A percentile compares a stretch with the other conserved stretches of the same genome.
phyloP scores from a whole-genome alignment of 2,113 vertebrate genomes.

The Romanogobio albipinnatus region DNA sequence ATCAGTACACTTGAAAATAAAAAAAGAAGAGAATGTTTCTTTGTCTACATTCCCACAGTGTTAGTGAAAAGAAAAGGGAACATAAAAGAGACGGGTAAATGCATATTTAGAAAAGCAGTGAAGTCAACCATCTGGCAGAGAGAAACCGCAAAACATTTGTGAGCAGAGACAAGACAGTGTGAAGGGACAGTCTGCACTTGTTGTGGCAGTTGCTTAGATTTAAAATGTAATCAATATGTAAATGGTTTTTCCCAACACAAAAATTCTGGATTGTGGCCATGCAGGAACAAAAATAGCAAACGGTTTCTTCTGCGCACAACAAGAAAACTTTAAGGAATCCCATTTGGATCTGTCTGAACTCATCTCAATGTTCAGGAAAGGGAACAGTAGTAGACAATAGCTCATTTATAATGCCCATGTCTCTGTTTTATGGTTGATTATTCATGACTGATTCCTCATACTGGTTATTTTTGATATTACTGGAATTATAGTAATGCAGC shows the following conservation, averaged over 20 bases:
- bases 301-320: neutral
- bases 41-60: neutral
- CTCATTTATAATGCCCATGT: slow-evolving; percentile 6
- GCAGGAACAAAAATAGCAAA: slow-evolving; percentile 18
- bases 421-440: neutral
- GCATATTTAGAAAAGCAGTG: slow-evolving; percentile 34
- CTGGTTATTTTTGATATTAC: neutral
- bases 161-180: neutral
- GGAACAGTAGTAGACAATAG: neutral
- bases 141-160: slow-evolving; percentile 8
- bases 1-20: neutral
- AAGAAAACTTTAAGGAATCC: neutral
- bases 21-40: neutral
- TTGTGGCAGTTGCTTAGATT: slow-evolving; percentile 32
- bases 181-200: neutral
- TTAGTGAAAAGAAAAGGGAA: neutral
- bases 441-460: slow-evolving; percentile 2
- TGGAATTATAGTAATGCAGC: neutral
- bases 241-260: slow-evolving; percentile 41
- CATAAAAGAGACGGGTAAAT: slow-evolving; percentile 14
- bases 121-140: slow-evolving; percentile 12
- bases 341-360: slow-evolving; percentile 3
- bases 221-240: slow-evolving; percentile 58
- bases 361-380: slow-evolving; percentile 14
- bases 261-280: slow-evolving; percentile 6